Base-by-base conservation (phyloP, 92 coral and sea anemone genomes). In the Heliopora coerulea region DNA sequence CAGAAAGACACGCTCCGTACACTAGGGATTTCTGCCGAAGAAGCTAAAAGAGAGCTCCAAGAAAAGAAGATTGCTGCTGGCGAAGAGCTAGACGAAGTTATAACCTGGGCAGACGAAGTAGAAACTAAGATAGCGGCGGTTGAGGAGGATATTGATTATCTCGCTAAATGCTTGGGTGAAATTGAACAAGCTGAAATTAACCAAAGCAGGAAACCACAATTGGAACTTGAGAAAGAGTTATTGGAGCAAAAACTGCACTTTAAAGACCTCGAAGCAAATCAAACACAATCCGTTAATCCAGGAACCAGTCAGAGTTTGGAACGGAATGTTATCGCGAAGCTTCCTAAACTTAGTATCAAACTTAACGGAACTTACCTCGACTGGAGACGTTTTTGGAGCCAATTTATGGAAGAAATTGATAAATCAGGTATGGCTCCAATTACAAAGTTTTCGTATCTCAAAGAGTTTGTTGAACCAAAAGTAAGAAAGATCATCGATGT, bases 301-400 rank as follows among this genome's bases (percentile, higher is more conserved):
- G n/a, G n/a, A n/a, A n/a, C n/a, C n/a, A n/a, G n/a, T n/a, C n/a
- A n/a, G n/a, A 66, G 44, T 54, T 17, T 13, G 12, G 81, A 78
- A 62, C 2, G 14, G 19, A 33, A 1, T 44, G 33, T 39, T 7
- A 39, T 52, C 3, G 79, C 79, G 15, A 72, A 80, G 40, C 73
- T 59, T 26, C 79, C 84, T 20, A 79, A 79, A 66, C 72, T 79
- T 23, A 40, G 44, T 10, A 79, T 79, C 20, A 69, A 69, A 62
- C 68, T 68, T 20, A 58, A 72, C 59, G 84, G 84, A 21, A 57
- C 69, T 26, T 31, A 59, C 57, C 72, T 70, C 60, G 79, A 80
- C 34, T 80, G 79, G 84, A 70, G 27, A 29, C 54, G 79, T 11
- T 79, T 79, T 59, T 68, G 83, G 83, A 61, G 76, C 56, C 84